Base-by-base conservation (phyloP, 2,888 invertebrate genomes). In the Homarus gammarus region DNA sequence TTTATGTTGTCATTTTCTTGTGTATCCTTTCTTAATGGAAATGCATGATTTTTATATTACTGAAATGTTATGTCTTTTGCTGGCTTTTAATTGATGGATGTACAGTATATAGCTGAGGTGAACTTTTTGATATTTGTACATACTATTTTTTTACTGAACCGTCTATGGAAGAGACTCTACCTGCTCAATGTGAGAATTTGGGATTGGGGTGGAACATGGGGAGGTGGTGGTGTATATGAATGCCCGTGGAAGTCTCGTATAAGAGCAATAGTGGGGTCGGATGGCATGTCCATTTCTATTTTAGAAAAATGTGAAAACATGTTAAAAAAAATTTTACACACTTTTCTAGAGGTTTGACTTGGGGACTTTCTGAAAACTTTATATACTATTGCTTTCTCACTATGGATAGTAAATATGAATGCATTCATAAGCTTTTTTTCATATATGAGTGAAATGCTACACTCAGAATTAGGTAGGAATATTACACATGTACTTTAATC, bases 281-380 rank as follows among this genome's bases (percentile, higher is more conserved):
- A 89, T 89, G 88, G 88, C 88, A 78, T 89, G 88, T 89, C 88
- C 88, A 84, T 89, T 89, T 89, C 88, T 89, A 84, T 89, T 89
- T 84, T 89, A 89, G 70, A 89, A 84, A 89, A 89, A 89, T 83
- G 84, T 89, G 88, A 89, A 89, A 89, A 89, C 51, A 79, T 86
- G 77, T 64, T 68, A 84, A 89, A 89, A 89, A 87, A 84, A 85
- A 73, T 84, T 83, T 87, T 89, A 84, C 84, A 84, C 84, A 89
- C 83, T 84, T 89, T 89, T 89, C 88, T 89, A 89, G 88, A 89
- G 88, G 88, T 89, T 89, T 84, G 84, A 89, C 88, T 89, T 89
- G 83, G 88, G 85, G 83, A 83, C 77, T 89, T 89, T 83, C 78
- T 77, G 83, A 89, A 89, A 84, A 89, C 88, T 89, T 89, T 89